Conservation (phyloP, 2,113 vertebrate genomes). For the Elephas maximus region DNA sequence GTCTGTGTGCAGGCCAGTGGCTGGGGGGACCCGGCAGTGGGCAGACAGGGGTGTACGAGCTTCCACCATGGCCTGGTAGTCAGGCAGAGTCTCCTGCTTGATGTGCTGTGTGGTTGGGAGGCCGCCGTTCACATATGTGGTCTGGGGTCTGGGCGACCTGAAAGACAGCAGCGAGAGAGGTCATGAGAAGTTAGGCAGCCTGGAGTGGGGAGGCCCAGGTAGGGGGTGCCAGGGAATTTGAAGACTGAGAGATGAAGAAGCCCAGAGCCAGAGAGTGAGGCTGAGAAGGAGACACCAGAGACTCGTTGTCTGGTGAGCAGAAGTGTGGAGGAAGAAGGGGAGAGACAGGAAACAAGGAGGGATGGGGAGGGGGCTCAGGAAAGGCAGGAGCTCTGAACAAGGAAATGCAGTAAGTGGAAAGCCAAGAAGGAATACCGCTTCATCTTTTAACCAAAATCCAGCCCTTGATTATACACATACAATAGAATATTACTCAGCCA, state of each 20-base stretch:
- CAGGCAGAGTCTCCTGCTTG: constrained; percentile 94
- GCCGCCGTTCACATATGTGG: constrained; percentile 87
- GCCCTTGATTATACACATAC: not conserved
- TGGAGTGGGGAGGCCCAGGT: constrained; percentile 53
- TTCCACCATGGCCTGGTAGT: constrained; percentile 89
- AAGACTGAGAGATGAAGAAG: not conserved
- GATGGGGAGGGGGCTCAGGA: not conserved
- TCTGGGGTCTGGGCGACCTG: constrained; percentile 90
- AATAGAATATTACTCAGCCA: not conserved
- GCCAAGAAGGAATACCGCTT: rapidly evolving
- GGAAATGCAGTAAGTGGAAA: not conserved
- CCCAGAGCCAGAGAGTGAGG: not conserved
- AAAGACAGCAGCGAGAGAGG: constrained; percentile 85
- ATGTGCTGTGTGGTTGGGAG: constrained; percentile 90
- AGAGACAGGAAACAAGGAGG: not conserved
- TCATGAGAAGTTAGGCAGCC: constrained; percentile 29
- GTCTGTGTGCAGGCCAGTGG: constrained; percentile 91
- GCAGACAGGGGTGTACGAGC: constrained; percentile 82
- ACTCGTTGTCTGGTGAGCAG: not conserved
- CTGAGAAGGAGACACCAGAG: not conserved
- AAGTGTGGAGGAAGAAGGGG: not conserved
- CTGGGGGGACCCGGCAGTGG: constrained; percentile 90
- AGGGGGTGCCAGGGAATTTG: not conserved
- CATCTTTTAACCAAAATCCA: not conserved
- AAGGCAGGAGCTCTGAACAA: not conserved